These are phyloP conservation scores for Buteo buteo DNA, from an alignment of 2,113 vertebrate genomes.

Conservation along the genomic window DNA sequence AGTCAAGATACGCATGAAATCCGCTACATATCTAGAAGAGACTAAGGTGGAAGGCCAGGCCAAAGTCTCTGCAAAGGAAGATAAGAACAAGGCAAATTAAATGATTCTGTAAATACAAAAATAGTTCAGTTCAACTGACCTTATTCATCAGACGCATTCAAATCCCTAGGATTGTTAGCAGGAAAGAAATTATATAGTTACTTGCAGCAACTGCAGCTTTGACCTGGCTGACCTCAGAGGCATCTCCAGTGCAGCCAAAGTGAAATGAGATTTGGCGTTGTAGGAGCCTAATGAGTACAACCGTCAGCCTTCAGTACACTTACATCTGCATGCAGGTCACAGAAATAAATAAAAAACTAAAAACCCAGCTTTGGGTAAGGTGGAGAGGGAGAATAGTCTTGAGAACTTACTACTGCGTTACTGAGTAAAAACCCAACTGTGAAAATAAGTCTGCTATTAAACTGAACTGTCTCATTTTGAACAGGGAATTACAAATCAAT, in stretches of 20 bases:
- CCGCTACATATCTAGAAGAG: background rate
- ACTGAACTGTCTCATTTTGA: background rate
- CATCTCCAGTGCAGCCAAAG: background rate
- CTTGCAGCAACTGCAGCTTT: background rate
- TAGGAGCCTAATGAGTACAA: background rate
- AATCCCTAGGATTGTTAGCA: background rate
- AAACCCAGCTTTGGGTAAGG: background rate
- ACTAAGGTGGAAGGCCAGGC: background rate
- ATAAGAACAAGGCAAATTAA: background rate
- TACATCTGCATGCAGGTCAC: background rate
- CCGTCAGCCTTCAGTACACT: background rate
- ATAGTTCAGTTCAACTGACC: background rate
- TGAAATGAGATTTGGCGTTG: background rate
- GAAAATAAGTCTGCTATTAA: background rate
- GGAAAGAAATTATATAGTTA: background rate
- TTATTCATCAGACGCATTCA: background rate
- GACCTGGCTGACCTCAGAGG: background rate
- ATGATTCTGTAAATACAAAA: background rate
- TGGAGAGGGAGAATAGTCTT: background rate
- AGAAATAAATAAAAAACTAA: background rate
- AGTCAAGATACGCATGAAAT: background rate
- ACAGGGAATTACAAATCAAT: background rate
- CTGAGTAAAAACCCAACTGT: background rate
- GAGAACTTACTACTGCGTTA: background rate
- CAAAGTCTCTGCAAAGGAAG: background rate